Percentiles rank a stretch among this genome's conserved stretches.
phyloP scores from a whole-genome alignment of 1,140 invertebrate genomes.

The Pseudomyrmex pallidus region DNA sequence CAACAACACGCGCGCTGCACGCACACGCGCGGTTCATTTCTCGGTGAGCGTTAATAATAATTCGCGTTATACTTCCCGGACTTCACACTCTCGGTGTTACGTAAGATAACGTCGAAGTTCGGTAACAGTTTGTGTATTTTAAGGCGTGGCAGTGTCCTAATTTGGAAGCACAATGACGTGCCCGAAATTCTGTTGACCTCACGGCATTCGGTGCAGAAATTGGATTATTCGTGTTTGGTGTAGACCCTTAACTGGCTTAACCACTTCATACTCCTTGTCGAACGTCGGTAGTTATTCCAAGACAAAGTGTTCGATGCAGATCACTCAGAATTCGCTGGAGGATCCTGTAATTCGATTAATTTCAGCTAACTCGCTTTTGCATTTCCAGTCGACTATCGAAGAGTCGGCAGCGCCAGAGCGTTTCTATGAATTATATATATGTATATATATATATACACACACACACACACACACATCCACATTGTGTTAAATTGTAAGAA shows the following conservation, averaged over 20 bases:
- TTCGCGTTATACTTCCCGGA: neutral
- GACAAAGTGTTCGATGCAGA: slow-evolving; percentile 69
- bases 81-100: neutral
- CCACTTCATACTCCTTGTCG: slow-evolving; percentile 62
- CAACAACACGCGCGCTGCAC: neutral
- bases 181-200: slow-evolving; percentile 72
- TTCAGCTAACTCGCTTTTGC: slow-evolving; percentile 63
- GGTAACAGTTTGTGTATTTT: slow-evolving; percentile 62
- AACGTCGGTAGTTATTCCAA: slow-evolving; percentile 71
- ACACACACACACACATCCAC: too few species aligned
- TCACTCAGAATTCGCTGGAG: slow-evolving; percentile 52
- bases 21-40: too few species aligned
- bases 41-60: neutral
- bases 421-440: slow-evolving; percentile 41
- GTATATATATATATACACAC: too few species aligned
- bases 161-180: slow-evolving; percentile 67
- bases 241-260: slow-evolving; percentile 69
- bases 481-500: slow-evolving; percentile 28
- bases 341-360: slow-evolving; percentile 71
- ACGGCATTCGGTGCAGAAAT: slow-evolving; percentile 65
- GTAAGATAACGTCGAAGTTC: slow-evolving; percentile 19
- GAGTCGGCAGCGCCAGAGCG: neutral
- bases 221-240: slow-evolving; percentile 73
- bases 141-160: slow-evolving; percentile 65
- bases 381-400: slow-evolving; percentile 46